Percentiles rank a stretch among this genome's conserved stretches.
These are phyloP conservation scores for Ips nitidus DNA, from an alignment of 1,140 invertebrate species.

Conservation along the genomic window DNA sequence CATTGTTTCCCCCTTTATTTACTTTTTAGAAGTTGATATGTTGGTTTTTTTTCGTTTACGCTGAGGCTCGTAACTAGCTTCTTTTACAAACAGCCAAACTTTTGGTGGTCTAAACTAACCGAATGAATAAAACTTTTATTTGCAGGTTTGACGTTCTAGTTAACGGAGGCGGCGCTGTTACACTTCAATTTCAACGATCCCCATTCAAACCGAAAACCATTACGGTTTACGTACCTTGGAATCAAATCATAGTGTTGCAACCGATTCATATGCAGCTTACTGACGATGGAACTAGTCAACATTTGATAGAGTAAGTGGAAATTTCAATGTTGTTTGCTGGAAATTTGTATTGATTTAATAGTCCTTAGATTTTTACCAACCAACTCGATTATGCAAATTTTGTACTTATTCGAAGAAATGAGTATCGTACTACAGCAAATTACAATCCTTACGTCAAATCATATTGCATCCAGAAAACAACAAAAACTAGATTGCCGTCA, in stretches of 20 bases:
- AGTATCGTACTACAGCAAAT: too few relatives aligned
- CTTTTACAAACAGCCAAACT: too few relatives aligned
- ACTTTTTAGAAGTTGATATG: not conserved
- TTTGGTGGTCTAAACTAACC: too few relatives aligned
- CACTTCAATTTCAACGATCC: conserved; percentile 90
- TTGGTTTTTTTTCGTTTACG: too few relatives aligned
- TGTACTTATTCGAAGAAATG: not conserved
- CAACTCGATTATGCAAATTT: not conserved
- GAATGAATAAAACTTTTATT: conserved; percentile 8
- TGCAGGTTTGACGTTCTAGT: conserved; percentile 96
- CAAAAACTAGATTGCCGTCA: too few relatives aligned
- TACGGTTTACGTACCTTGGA: conserved; percentile 93
- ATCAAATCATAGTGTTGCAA: conserved; percentile 89
- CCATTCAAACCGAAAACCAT: conserved; percentile 85
- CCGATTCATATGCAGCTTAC: conserved; percentile 84
- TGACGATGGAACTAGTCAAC: conserved; percentile 63
- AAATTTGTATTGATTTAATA: conserved; percentile 42
- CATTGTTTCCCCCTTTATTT: conserved; percentile 13
- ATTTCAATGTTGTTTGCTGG: too few relatives aligned
- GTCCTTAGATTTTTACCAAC: too few relatives aligned
- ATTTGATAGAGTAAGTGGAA: conserved; percentile 48
- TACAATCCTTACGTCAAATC: too few relatives aligned
- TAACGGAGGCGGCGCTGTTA: conserved; percentile 97
- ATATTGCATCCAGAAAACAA: too few relatives aligned
- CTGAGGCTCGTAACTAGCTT: too few relatives aligned